These are phyloP conservation scores for Actinostola sp. DNA, from an alignment of 92 coral and sea anemone species.

Conservation along the genomic window DNA sequence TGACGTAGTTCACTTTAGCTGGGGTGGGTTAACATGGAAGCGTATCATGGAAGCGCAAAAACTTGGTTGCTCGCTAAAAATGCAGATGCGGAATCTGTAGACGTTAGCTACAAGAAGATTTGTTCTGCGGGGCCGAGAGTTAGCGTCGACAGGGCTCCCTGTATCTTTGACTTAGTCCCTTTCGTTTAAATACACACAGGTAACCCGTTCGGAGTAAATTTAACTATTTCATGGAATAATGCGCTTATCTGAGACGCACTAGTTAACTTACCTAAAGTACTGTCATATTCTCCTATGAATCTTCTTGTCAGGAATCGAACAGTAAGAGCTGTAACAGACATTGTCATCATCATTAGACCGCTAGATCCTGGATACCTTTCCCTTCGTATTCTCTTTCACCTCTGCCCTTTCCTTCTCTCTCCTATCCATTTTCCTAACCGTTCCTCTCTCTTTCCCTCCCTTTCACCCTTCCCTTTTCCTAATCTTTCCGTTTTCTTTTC, in stretches of 20 bases:
- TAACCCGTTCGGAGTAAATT: not conserved
- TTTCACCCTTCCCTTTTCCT: not conserved
- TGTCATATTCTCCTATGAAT: conserved; percentile 85
- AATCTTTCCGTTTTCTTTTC: too few relatives aligned
- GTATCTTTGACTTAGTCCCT: not conserved
- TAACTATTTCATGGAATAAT: too few relatives aligned
- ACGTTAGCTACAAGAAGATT: not conserved
- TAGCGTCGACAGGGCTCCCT: too few relatives aligned
- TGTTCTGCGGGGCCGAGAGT: too few relatives aligned
- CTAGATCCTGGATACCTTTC: not conserved
- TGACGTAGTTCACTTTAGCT: too few relatives aligned
- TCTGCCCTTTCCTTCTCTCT: too few relatives aligned
- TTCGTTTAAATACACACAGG: not conserved
- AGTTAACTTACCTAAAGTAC: conserved; percentile 67
- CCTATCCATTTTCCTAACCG: not conserved
- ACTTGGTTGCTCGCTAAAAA: too few relatives aligned
- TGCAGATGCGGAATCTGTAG: too few relatives aligned
- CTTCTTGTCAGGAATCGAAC: conserved; percentile 79
- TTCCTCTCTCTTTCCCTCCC: not conserved
- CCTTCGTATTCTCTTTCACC: not conserved
- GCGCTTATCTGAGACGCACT: too few relatives aligned
- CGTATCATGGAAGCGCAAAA: conserved; percentile 1
- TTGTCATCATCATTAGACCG: not conserved
- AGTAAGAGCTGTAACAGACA: conserved; percentile 60
- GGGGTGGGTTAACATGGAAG: too few relatives aligned